Percentiles rank a stretch among this genome's conserved stretches.
Conservation (phyloP, 2,888 invertebrate species). For the Acrobasis consociella region DNA sequence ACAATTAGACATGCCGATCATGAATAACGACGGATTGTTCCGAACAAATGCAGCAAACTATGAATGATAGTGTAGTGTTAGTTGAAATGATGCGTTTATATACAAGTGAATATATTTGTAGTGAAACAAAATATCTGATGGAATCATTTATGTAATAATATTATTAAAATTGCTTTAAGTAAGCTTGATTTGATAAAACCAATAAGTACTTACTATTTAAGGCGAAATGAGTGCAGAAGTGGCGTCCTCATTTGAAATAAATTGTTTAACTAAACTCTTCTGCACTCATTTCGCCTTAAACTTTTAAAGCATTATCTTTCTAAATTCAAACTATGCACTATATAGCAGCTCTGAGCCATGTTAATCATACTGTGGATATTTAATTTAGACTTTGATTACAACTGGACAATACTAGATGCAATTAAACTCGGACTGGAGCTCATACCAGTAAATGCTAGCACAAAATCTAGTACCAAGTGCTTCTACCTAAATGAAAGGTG, state of each 20-base stretch:
- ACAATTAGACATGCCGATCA: conserved; percentile 32
- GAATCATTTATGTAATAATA: background rate
- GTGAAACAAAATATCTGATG: conserved; percentile 16
- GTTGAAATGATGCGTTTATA: conserved; percentile 15
- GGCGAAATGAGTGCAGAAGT: too few relatives aligned
- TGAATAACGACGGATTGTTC: conserved; percentile 33
- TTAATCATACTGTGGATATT: background rate
- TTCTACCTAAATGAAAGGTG: too few relatives aligned
- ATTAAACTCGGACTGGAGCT: too few relatives aligned
- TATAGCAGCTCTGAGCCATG: background rate
- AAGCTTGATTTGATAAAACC: background rate
- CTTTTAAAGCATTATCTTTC: background rate
- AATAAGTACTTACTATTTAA: background rate
- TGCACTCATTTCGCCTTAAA: too few relatives aligned
- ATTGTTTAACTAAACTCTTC: too few relatives aligned
- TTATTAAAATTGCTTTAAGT: conserved; percentile 4
- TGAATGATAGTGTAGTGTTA: conserved; percentile 16
- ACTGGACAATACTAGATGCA: background rate
- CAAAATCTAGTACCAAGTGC: too few relatives aligned
- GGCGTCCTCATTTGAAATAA: too few relatives aligned
- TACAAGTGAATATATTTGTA: conserved; percentile 14
- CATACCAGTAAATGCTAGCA: too few relatives aligned
- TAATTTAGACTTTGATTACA: background rate
- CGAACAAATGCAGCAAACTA: background rate
- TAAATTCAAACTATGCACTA: background rate